Evolutionary conservation across 2,797 vertebrate genomes (phyloP).

Genomic region (Merluccius polli): DNA sequence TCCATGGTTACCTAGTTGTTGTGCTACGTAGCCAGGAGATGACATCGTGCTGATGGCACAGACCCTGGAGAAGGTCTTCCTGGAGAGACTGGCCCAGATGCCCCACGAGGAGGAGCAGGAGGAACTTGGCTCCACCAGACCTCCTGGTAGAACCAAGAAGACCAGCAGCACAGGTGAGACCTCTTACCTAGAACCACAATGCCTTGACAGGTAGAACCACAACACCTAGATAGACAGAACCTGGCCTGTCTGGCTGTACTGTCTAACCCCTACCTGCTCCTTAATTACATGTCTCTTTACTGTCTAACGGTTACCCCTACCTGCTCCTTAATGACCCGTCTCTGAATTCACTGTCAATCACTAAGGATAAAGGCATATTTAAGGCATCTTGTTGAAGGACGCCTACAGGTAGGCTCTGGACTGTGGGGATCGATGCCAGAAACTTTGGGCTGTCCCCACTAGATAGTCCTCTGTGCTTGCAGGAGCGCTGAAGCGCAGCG

Average conservation of each 20-base stretch:
- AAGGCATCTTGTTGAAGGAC: too few species aligned
- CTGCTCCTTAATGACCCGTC: too few species aligned
- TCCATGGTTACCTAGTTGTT: neutral
- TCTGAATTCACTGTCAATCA: too few species aligned
- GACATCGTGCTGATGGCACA: constrained; percentile 92
- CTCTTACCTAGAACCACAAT: neutral
- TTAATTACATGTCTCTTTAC: too few species aligned
- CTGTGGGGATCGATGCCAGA: too few species aligned
- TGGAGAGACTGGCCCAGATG: constrained; percentile 84
- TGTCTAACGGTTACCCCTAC: too few species aligned
- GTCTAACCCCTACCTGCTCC: too few species aligned
- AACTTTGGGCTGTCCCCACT: neutral
- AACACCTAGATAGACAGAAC: too few species aligned
- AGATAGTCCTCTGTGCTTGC: neutral
- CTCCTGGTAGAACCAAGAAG: neutral
- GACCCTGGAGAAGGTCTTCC: constrained; percentile 85
- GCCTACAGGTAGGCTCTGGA: too few species aligned
- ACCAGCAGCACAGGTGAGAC: neutral
- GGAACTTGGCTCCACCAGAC: neutral
- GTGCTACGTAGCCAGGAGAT: constrained; percentile 78
- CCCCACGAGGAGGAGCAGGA: constrained; percentile 66
- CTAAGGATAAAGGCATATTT: too few species aligned
- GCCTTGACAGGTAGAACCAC: too few species aligned
- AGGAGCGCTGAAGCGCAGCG: constrained; percentile 51
- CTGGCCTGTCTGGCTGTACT: too few species aligned